A percentile compares a stretch with the other conserved stretches of the same genome.
Evolutionary conservation across 2,113 vertebrate species (phyloP).

Genomic region (Psittacus erithacus): DNA sequence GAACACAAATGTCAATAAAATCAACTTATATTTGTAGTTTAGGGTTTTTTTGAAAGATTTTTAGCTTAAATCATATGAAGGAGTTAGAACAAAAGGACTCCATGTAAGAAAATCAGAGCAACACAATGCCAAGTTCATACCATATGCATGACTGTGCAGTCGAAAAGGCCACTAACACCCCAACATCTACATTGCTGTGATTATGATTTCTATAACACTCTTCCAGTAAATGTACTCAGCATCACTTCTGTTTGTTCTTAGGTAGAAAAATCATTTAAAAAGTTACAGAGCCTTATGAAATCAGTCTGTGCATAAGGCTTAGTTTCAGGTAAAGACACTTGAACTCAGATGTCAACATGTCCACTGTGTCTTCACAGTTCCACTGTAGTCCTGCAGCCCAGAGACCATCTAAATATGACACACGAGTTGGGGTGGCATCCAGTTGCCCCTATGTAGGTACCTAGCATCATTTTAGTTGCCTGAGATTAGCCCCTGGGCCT

Average conservation of each 20-base stretch:
- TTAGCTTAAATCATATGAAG: background rate
- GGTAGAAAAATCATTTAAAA: background rate
- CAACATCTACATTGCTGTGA: too few relatives aligned
- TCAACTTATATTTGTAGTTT: background rate
- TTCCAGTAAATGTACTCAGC: background rate
- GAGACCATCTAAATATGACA: background rate
- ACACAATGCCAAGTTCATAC: background rate
- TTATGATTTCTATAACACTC: background rate
- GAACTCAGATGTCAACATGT: accelerated
- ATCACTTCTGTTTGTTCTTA: background rate
- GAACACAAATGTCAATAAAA: background rate
- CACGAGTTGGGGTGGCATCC: background rate
- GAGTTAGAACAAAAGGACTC: background rate
- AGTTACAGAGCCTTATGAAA: background rate
- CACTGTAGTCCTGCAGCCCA: background rate
- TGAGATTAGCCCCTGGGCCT: background rate
- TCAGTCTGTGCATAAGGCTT: background rate
- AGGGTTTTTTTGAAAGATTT: background rate
- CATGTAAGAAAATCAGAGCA: background rate
- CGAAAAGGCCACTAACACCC: background rate
- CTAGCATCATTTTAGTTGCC: background rate
- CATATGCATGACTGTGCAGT: background rate
- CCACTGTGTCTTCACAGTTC: accelerated
- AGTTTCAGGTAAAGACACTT: background rate
- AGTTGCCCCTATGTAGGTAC: background rate